Base-by-base conservation (phyloP, 2,888 invertebrate genomes). In the Strigamia transsilvanica region DNA sequence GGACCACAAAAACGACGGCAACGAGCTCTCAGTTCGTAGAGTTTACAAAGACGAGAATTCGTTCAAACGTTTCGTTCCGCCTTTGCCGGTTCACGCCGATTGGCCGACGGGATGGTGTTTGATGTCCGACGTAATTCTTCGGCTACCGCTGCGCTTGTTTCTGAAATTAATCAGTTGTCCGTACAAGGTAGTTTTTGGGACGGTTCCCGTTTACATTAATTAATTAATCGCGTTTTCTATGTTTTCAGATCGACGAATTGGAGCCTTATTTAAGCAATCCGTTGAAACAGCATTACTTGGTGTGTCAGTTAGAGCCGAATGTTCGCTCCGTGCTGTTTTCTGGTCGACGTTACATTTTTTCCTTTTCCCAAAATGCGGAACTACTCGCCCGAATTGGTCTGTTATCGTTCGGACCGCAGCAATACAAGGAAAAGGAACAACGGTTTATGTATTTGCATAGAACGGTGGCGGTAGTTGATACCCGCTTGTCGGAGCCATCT, bases 61-160 rank as follows among this genome's bases (percentile, higher is more conserved):
- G 84, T 94, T 93, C 93, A 92, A 91, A 86, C 93, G 92, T 88
- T 94, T 94, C 86, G 88, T 94, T 15, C 91, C 92, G 0, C 93
- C 93, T 0, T 86, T 94, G 77, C 91, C 91, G 0, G 85, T 87
- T 77, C 91, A 93, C 85, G 85, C 84, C 84, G 91, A 90, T 18
- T 92, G 91, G 89, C 89, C 89, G 0, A 61, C 86, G 9, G 93
- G 94, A 12, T 94, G 94, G 94, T 89, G 91, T 38, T 88, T 93
- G 80, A 88, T 94, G 83, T 91, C 91, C 84, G 94, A 95, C 86
- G 87, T 93, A 1, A 88, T 94, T 7, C 88, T 93, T 5, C 90
- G 93, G 0, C 88, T 94, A 85, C 95, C 94, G 0, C 86, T 94
- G 0, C 91, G 91, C 0, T 85, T 94, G n/a, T 92, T 94, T 84